Evolutionary conservation across 2,797 vertebrate species (phyloP), one percentile per base, ranked within the genome.

Genomic region (Propithecus deckenii): DNA sequence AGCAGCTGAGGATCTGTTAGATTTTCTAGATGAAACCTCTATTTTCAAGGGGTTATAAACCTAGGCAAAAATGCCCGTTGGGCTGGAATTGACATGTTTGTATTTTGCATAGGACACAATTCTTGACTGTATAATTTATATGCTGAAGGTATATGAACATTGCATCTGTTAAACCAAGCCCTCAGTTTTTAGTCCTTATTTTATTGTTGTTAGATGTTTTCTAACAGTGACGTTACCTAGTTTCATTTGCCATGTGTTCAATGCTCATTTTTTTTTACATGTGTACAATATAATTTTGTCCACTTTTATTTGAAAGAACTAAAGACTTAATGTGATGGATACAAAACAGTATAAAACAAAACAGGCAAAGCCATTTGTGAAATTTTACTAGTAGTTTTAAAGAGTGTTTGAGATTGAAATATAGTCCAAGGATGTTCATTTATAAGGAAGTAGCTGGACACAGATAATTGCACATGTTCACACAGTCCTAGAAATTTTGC

Each of bases 21-120:
- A 71, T 89, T 96, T 96, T 97, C 85, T 92, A 95, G 71, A 94
- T 89, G 83, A 98, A 94, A 91, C 84, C 95, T 94, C 94, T 94
- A 94, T 96, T 97, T 93, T 85, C 90, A 92, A 97, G 89, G 95
- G 80, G 95, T 96, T 98, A 85, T 97, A 94, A 96, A 94, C 91
- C 83, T 86, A 61, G 55, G 76, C 88, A 95, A 98, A 96, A 97
- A 72, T 86, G 86, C 65, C 89, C 92, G 74, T 52, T 74, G 71
- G 97, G 94, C 94, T 96, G 9, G 28, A 98, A 94, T 94, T 75
- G 91, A 71, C 88, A 86, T 83, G 63, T 92, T 86, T 93, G 41
- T 94, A 85, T 94, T 57, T 95, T 90, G n/a, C 69, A 59, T 76
- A 87, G 25, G 43, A 84, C 41, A 95, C 55, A 72, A 32, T 93